Conservation (phyloP, 2,888 invertebrate species). For the Hydropsyche betteni region DNA sequence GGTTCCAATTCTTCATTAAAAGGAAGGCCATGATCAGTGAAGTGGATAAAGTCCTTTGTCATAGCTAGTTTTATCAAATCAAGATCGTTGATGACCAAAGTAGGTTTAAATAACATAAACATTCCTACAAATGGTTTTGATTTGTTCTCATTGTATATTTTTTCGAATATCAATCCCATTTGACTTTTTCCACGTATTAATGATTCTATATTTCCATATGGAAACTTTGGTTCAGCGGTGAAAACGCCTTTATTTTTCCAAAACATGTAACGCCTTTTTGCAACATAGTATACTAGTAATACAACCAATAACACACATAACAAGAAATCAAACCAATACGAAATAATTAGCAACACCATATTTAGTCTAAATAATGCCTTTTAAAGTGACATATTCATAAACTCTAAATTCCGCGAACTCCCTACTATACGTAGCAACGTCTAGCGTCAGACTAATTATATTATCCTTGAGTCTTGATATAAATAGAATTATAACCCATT, state of each 20-base stretch:
- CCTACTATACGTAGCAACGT: too few species aligned
- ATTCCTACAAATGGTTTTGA: constrained; percentile 37
- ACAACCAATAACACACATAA: not conserved
- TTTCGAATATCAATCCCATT: constrained; percentile 33
- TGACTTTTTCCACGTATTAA: constrained; percentile 30
- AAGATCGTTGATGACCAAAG: constrained; percentile 52
- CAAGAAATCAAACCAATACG: constrained; percentile 7
- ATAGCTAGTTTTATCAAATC: constrained; percentile 56
- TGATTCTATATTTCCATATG: constrained; percentile 41
- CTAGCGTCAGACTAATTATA: too few species aligned
- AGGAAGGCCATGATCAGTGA: constrained; percentile 56
- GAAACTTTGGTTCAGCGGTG: constrained; percentile 31
- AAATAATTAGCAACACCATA: not conserved
- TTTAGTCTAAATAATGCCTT: too few species aligned
- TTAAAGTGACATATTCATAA: too few species aligned
- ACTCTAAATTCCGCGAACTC: too few species aligned
- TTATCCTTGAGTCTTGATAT: too few species aligned
- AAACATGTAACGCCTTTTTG: constrained; percentile 35
- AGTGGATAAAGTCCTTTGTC: constrained; percentile 58
- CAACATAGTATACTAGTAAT: constrained; percentile 16
- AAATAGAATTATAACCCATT: too few species aligned
- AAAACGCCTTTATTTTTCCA: constrained; percentile 44
- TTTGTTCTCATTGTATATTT: constrained; percentile 43
- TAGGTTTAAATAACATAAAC: constrained; percentile 43
- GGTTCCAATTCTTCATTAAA: constrained; percentile 57